Conservation (phyloP, 2,797 vertebrate species). For the Trachurus trachurus region DNA sequence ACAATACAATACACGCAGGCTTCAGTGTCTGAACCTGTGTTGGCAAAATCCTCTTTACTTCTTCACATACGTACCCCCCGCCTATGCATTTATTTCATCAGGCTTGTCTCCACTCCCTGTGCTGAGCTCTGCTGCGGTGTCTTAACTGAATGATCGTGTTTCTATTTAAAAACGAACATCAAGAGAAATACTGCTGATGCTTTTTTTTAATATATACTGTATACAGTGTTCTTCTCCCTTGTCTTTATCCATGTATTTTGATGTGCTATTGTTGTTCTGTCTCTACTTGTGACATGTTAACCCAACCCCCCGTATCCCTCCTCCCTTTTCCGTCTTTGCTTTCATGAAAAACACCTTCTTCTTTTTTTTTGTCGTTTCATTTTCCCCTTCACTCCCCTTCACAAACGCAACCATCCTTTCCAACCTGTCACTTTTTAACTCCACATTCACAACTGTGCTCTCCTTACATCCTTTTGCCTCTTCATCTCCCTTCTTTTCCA, state of each 20-base stretch:
- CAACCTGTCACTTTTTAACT: conserved; percentile 48
- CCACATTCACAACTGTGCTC: conserved; percentile 7
- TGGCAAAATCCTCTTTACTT: conserved; percentile 70
- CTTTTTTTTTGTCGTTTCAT: conserved; percentile 44
- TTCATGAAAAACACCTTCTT: conserved; percentile 31
- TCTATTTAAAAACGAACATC: conserved; percentile 61
- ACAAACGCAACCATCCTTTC: conserved; percentile 45
- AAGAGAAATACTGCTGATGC: conserved; percentile 62
- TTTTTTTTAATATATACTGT: conserved; percentile 20
- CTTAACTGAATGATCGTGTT: conserved; percentile 43
- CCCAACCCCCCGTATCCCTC: conserved; percentile 25
- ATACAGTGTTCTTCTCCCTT: conserved; percentile 32
- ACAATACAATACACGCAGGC: conserved; percentile 67
- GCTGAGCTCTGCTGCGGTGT: conserved; percentile 39
- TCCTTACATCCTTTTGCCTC: conserved; percentile 29
- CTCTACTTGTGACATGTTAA: conserved; percentile 54
- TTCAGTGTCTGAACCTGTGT: conserved; percentile 67
- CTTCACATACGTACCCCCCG: conserved; percentile 44
- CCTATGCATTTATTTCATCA: conserved; percentile 51
- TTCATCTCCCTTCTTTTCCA: conserved; percentile 29
- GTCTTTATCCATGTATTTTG: conserved; percentile 57
- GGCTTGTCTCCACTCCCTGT: conserved; percentile 37
- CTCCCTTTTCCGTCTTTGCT: conserved; percentile 18
- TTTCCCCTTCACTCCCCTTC: conserved; percentile 21
- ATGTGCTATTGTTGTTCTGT: conserved; percentile 48